A percentile compares a stretch with the other conserved stretches of the same genome.
These are phyloP conservation scores for Diarsia rubi DNA, from an alignment of 2,888 invertebrate species.

Conservation along the genomic window DNA sequence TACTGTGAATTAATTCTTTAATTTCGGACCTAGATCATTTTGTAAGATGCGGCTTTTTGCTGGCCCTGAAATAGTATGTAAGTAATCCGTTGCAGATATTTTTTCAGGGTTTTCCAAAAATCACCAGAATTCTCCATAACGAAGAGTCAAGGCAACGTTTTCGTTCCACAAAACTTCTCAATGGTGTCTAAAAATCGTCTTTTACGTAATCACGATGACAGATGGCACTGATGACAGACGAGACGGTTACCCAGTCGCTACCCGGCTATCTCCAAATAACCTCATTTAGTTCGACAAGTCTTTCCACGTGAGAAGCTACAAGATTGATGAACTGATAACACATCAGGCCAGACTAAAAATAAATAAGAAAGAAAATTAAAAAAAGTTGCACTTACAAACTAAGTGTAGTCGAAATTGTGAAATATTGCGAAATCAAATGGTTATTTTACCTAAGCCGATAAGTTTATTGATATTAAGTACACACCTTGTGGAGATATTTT, in stretches of 20 bases:
- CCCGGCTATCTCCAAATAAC: conserved; percentile 22
- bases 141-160: not conserved
- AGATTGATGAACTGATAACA: conserved; percentile 44
- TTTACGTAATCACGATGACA: conserved; percentile 35
- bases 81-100: too few species aligned
- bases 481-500: conserved; percentile 24
- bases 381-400: conserved; percentile 10
- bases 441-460: conserved; percentile 44
- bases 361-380: conserved; percentile 7
- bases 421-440: conserved; percentile 44
- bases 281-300: conserved; percentile 39
- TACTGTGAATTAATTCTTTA: not conserved
- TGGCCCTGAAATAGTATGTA: too few species aligned
- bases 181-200: conserved; percentile 17
- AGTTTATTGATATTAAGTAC: conserved; percentile 22
- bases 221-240: conserved; percentile 34
- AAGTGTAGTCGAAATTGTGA: conserved; percentile 17
- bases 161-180: not conserved
- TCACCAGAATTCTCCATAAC: not conserved
- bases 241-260: conserved; percentile 10
- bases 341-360: conserved; percentile 5
- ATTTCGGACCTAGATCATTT: not conserved
- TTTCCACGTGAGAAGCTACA: conserved; percentile 19
- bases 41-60: too few species aligned
- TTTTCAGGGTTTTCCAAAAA: not conserved